Evolutionary conservation across 2,797 vertebrate genomes (phyloP).

Genomic region (Oreortyx pictus): DNA sequence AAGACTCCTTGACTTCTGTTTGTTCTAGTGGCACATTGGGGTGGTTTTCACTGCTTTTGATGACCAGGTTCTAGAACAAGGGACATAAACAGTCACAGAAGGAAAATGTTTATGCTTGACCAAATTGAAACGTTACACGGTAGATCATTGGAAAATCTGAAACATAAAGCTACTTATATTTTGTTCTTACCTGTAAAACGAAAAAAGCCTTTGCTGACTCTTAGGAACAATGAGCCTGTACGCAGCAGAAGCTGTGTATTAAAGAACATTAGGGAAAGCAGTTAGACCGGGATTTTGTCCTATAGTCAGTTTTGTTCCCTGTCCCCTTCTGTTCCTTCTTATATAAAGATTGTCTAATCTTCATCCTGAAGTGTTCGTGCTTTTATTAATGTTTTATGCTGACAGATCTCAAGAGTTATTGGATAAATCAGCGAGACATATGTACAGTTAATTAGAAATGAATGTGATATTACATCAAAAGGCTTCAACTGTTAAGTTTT

Average conservation of each 20-base stretch:
- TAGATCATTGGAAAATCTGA: background rate
- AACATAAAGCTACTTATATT: background rate
- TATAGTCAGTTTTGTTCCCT: background rate
- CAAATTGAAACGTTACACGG: background rate
- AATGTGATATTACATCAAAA: constrained; percentile 90
- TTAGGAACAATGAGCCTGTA: background rate
- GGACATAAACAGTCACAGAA: background rate
- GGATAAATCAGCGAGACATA: constrained; percentile 80
- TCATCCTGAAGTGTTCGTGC: constrained; percentile 54
- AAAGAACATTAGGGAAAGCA: background rate
- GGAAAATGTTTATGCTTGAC: background rate
- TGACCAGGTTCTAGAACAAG: background rate
- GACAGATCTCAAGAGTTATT: constrained; percentile 64
- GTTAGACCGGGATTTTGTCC: constrained; percentile 9
- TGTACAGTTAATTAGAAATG: constrained; percentile 84
- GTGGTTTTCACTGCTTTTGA: background rate
- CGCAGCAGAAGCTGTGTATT: background rate
- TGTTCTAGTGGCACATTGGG: background rate
- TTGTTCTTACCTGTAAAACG: background rate
- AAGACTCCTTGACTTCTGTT: background rate
- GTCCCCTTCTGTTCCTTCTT: constrained; percentile 51
- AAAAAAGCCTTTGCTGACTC: background rate
- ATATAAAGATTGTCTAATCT: constrained; percentile 42
- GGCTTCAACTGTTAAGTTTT: constrained; percentile 83
- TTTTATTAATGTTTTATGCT: constrained; percentile 65